Conservation (phyloP, 2,888 invertebrate genomes). For the Rhamnusium bicolor region DNA sequence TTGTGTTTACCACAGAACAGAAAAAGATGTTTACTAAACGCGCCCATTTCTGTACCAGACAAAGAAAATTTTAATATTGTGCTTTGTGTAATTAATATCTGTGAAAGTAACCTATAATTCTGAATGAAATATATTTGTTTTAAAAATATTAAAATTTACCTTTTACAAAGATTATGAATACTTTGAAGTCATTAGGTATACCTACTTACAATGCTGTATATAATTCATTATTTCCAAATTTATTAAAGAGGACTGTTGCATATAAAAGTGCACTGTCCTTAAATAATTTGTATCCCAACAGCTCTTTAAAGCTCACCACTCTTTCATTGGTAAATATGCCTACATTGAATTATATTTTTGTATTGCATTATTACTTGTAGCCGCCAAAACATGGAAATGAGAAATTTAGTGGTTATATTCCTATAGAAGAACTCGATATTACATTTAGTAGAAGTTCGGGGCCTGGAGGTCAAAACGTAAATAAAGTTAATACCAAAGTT, state of each 20-base stretch:
- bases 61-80: too few species aligned
- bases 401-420: constrained; percentile 81
- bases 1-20: too few species aligned
- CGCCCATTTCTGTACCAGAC: too few species aligned
- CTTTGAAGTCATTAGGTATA: constrained; percentile 17
- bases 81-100: too few species aligned
- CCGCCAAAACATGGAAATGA: constrained; percentile 31
- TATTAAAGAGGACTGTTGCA: constrained; percentile 47
- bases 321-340: constrained; percentile 76
- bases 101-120: too few species aligned
- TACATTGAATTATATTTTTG: constrained; percentile 31
- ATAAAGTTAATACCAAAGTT: constrained; percentile 94
- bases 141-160: too few species aligned
- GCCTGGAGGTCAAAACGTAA: constrained; percentile 96
- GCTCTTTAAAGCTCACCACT: constrained; percentile 79
- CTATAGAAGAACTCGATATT: constrained; percentile 84
- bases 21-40: too few species aligned
- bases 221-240: neutral
- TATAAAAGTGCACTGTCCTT: constrained; percentile 83
- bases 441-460: constrained; percentile 89
- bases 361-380: constrained; percentile 44
- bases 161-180: constrained; percentile 26
- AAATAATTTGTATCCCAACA: constrained; percentile 83
- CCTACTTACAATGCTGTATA: neutral
- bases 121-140: too few species aligned